phyloP scores from a whole-genome alignment of 2,888 invertebrate genomes.

The Lithosia quadra region DNA sequence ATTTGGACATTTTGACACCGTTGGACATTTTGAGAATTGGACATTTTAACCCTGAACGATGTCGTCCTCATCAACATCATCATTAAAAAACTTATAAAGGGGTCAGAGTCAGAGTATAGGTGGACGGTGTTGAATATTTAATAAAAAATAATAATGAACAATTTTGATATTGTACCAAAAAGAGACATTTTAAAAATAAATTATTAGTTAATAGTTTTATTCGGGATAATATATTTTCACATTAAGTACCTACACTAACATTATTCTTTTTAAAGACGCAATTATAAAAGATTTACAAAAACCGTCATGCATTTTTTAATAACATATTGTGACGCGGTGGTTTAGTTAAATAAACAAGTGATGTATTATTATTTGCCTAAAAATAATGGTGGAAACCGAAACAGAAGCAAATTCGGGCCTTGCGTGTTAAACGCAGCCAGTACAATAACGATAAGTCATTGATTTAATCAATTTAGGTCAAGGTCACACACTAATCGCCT shows the following conservation, averaged over 20 bases:
- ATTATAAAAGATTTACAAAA: no score
- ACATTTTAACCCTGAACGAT: neutral
- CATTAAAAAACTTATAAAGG: neutral
- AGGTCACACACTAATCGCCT: constrained; percentile 9
- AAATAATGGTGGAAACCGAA: neutral
- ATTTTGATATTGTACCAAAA: no score
- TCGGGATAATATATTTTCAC: no score
- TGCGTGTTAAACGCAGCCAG: neutral
- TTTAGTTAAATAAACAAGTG: no score
- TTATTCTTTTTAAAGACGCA: no score
- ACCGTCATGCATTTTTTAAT: no score
- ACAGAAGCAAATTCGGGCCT: neutral
- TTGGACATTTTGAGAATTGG: no score
- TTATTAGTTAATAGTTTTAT: no score
- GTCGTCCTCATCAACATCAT: neutral
- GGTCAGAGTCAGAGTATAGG: neutral
- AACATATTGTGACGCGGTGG: no score
- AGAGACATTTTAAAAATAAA: no score
- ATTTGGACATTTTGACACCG: no score
- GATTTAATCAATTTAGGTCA: constrained; percentile 22
- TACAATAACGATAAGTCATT: constrained; percentile 11
- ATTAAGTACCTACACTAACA: no score
- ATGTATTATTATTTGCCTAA: neutral
- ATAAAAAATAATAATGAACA: neutral
- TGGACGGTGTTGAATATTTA: neutral